Conservation (phyloP, 2,113 vertebrate genomes). For the Tamias sibiricus region DNA sequence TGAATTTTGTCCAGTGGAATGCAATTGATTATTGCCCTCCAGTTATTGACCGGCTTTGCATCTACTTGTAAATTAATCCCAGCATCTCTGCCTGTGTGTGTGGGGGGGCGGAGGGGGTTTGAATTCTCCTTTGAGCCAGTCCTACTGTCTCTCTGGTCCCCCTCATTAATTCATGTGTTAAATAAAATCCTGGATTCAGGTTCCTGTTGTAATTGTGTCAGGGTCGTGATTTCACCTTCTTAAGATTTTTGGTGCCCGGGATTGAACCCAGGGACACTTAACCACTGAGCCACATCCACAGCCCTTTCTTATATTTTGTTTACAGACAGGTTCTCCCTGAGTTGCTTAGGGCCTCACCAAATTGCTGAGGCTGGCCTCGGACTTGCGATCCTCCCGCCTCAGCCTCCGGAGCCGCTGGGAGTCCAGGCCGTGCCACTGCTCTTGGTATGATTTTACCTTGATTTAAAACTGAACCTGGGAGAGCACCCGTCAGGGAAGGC, state of each 20-base stretch:
- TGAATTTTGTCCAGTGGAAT: neutral
- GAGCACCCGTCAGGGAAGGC: neutral
- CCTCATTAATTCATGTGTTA: neutral
- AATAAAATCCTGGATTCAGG: neutral
- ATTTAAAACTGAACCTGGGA: neutral
- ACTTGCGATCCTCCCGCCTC: too few species aligned
- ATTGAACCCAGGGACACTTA: too few species aligned
- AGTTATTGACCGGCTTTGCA: slow-evolving; percentile 35
- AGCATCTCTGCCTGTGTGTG: neutral
- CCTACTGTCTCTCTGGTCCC: neutral
- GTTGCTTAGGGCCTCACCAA: too few species aligned
- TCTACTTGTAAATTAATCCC: slow-evolving; percentile 3
- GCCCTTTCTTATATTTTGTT: too few species aligned
- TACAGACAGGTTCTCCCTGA: too few species aligned
- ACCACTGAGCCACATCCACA: too few species aligned
- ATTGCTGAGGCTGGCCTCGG: too few species aligned
- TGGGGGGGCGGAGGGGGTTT: neutral
- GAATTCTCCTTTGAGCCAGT: neutral
- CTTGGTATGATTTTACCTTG: neutral
- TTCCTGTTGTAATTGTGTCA: neutral
- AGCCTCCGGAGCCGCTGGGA: too few species aligned
- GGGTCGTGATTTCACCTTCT: neutral
- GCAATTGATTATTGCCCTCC: slow-evolving; percentile 35
- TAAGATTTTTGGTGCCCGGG: too few species aligned
- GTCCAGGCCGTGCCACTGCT: too few species aligned